phyloP scores from a whole-genome alignment of 2,888 invertebrate species.

The Sylvicola cinctus region DNA sequence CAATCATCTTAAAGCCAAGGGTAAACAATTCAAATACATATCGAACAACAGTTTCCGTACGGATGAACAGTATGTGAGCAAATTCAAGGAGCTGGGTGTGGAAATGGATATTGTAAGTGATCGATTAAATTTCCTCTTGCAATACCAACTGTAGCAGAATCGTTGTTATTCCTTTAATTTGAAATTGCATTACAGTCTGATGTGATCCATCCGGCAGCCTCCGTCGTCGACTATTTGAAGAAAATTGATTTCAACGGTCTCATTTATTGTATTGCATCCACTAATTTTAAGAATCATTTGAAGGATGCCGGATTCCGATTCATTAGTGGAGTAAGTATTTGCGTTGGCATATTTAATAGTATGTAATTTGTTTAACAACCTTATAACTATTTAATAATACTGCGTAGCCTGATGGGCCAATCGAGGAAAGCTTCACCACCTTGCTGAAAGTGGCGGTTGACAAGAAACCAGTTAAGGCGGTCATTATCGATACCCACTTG shows the following conservation, averaged over 20 bases:
- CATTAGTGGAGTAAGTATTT: slow-evolving; percentile 22
- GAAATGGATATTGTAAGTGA: slow-evolving; percentile 11
- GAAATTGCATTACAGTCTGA: slow-evolving; percentile 13
- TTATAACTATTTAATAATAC: too few relatives aligned
- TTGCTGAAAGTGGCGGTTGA: slow-evolving; percentile 10
- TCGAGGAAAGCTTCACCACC: not conserved
- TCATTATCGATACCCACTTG: slow-evolving; percentile 26
- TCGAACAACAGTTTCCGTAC: slow-evolving; percentile 23
- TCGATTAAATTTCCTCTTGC: too few relatives aligned
- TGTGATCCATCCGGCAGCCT: slow-evolving; percentile 24
- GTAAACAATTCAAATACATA: slow-evolving; percentile 24
- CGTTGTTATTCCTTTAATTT: too few relatives aligned
- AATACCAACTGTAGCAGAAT: too few relatives aligned
- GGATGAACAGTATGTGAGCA: slow-evolving; percentile 16
- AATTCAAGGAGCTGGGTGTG: slow-evolving; percentile 15
- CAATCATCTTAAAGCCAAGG: slow-evolving; percentile 17
- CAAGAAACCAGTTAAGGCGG: slow-evolving; percentile 23
- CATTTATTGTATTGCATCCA: slow-evolving; percentile 22
- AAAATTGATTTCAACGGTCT: slow-evolving; percentile 23
- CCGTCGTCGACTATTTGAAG: slow-evolving; percentile 26
- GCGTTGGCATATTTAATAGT: too few relatives aligned
- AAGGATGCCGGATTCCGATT: slow-evolving; percentile 23
- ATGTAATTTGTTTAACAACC: too few relatives aligned
- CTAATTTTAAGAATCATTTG: slow-evolving; percentile 18
- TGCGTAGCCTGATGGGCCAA: not conserved